Conservation (phyloP, 2,888 invertebrate genomes). For the Polyommatus iphigenia region DNA sequence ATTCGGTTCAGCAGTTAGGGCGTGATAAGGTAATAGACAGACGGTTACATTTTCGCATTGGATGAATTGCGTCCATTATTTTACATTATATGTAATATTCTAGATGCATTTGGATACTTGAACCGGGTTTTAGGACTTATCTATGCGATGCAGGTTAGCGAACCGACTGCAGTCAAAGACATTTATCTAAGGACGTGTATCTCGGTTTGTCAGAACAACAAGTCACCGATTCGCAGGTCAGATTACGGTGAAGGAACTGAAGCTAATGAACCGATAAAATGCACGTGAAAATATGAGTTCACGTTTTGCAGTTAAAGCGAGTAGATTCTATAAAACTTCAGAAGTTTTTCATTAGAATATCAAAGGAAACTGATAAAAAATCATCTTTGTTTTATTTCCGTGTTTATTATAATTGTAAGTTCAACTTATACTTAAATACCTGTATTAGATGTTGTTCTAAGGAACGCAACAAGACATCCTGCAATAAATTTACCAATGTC, state of each 20-base stretch:
- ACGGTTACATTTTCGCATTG: too few species aligned
- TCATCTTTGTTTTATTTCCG: too few species aligned
- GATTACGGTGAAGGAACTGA: conserved; percentile 4
- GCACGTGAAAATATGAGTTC: not conserved
- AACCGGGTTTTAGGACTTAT: not conserved
- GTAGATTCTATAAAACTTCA: not conserved
- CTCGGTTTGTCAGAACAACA: not conserved
- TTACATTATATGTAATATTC: too few species aligned
- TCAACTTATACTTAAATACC: too few species aligned
- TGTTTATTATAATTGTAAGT: too few species aligned
- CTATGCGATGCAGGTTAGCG: conserved; percentile 7
- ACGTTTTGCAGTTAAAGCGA: not conserved
- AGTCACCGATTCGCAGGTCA: conserved; percentile 3
- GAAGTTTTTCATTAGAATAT: not conserved
- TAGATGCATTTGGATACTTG: not conserved
- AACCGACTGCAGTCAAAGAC: conserved; percentile 18
- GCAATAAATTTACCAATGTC: too few species aligned
- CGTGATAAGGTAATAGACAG: too few species aligned
- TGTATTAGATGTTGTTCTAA: too few species aligned
- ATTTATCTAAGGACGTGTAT: conserved; percentile 6
- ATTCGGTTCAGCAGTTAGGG: too few species aligned
- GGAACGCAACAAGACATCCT: too few species aligned
- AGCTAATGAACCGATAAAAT: not conserved
- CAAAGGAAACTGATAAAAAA: not conserved
- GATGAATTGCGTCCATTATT: too few species aligned